These are phyloP conservation scores for Cavia aperea DNA, from an alignment of 2,113 vertebrate species.

Conservation along the genomic window DNA sequence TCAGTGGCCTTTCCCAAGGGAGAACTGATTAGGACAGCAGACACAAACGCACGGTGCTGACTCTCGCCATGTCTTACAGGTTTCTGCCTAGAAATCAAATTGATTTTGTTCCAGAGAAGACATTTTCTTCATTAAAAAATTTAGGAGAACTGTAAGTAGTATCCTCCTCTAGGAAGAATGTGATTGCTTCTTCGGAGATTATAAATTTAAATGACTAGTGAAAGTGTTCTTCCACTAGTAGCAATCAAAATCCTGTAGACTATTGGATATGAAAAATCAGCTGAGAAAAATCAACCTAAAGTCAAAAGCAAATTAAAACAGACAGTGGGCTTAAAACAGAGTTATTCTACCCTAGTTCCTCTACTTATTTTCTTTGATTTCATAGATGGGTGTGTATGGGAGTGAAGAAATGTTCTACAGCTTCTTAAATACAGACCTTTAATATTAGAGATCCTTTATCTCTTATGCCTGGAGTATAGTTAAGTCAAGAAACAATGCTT, in stretches of 20 bases:
- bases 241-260: slow-evolving; percentile 42
- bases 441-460: background rate
- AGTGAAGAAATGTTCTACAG: background rate
- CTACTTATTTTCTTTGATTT: slow-evolving; percentile 21
- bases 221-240: slow-evolving; percentile 34
- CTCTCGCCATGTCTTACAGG: slow-evolving; percentile 63
- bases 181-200: slow-evolving; percentile 48
- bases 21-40: slow-evolving; percentile 28
- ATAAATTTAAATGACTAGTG: slow-evolving; percentile 27
- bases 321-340: background rate
- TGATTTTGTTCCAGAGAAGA: slow-evolving; percentile 78
- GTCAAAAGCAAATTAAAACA: slow-evolving; percentile 34
- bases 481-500: slow-evolving; percentile 5
- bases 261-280: slow-evolving; percentile 29
- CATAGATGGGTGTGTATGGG: background rate
- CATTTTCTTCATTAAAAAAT: slow-evolving; percentile 80
- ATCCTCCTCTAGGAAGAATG: slow-evolving; percentile 59
- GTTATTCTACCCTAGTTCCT: background rate
- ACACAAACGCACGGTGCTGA: slow-evolving; percentile 45
- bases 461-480: background rate
- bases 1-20: slow-evolving; percentile 5
- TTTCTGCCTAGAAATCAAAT: slow-evolving; percentile 83
- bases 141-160: slow-evolving; percentile 79
- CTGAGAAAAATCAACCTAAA: slow-evolving; percentile 37
- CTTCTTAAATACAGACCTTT: background rate